phyloP scores from a whole-genome alignment of 2,113 vertebrate genomes.

The Sebastes fasciatus region DNA sequence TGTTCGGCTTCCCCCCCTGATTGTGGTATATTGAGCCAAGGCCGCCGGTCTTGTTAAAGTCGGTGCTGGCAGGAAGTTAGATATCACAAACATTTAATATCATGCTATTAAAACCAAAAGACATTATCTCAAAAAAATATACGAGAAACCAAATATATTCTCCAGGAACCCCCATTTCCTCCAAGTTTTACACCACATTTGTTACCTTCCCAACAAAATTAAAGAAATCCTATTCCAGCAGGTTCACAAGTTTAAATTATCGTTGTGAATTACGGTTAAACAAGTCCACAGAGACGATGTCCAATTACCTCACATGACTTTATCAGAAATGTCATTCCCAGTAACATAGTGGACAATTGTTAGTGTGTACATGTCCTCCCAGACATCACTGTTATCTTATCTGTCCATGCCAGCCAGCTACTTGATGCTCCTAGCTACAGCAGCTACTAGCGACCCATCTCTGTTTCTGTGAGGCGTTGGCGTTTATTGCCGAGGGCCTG shows the following conservation, averaged over 20 bases:
- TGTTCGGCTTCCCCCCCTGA: constrained; percentile 27
- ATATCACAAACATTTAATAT: constrained; percentile 69
- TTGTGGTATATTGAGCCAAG: constrained; percentile 54
- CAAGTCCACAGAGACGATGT: constrained; percentile 52
- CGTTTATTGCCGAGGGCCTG: constrained; percentile 74
- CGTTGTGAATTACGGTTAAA: constrained; percentile 50
- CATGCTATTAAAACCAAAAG: constrained; percentile 67
- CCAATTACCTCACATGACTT: constrained; percentile 47
- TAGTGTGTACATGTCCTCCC: constrained; percentile 32
- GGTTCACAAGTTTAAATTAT: constrained; percentile 63
- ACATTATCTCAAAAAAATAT: constrained; percentile 64
- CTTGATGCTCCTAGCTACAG: constrained; percentile 44
- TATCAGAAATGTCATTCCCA: constrained; percentile 50
- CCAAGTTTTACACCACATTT: constrained; percentile 71
- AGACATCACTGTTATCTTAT: constrained; percentile 72
- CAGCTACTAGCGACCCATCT: constrained; percentile 44
- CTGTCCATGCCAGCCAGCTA: constrained; percentile 68
- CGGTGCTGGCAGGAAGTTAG: constrained; percentile 59
- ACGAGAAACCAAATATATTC: constrained; percentile 70
- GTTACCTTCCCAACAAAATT: constrained; percentile 59
- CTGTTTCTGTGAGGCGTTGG: constrained; percentile 62
- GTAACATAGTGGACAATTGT: constrained; percentile 38
- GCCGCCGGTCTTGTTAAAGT: constrained; percentile 60
- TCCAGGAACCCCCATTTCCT: constrained; percentile 36
- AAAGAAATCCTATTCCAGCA: constrained; percentile 61